phyloP scores from a whole-genome alignment of 2,888 invertebrate genomes.

The Octodonta nipae region DNA sequence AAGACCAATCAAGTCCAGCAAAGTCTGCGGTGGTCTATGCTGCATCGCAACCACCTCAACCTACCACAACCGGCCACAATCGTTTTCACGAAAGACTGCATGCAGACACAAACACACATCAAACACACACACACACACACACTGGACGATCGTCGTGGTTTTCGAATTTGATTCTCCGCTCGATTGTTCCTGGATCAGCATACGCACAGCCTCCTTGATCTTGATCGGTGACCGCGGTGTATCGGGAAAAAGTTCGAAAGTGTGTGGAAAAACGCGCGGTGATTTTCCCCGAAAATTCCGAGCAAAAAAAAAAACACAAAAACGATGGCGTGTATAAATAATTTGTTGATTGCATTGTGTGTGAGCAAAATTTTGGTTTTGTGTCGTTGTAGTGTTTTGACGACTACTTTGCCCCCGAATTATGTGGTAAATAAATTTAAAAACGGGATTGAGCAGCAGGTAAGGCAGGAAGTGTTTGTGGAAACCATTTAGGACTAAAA shows the following conservation, averaged over 20 bases:
- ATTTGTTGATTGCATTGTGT: conserved; percentile 8
- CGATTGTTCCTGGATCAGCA: not conserved
- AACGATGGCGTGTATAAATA: conserved; percentile 9
- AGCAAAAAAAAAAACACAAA: too few relatives aligned
- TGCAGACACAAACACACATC: too few relatives aligned
- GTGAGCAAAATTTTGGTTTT: conserved; percentile 9
- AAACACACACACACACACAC: too few relatives aligned
- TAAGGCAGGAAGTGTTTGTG: conserved; percentile 8
- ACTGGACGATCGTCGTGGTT: not conserved
- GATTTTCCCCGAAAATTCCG: too few relatives aligned
- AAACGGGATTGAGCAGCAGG: conserved; percentile 40
- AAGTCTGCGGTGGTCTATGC: not conserved
- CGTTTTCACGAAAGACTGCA: not conserved
- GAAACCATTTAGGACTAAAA: not conserved
- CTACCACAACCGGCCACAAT: not conserved
- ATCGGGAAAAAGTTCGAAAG: too few relatives aligned
- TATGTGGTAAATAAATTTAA: conserved; percentile 24
- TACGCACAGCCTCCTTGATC: not conserved
- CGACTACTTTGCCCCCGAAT: conserved; percentile 10
- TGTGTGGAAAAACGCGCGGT: too few relatives aligned
- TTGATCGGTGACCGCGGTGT: not conserved
- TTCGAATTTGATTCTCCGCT: not conserved
- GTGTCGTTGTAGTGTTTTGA: conserved; percentile 9
- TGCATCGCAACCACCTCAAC: not conserved
- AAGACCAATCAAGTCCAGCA: conserved; percentile 1